Evolutionary conservation across 2,113 vertebrate genomes (phyloP), one percentile per base, ranked within the genome.

Genomic region (Crotalus tigris): DNA sequence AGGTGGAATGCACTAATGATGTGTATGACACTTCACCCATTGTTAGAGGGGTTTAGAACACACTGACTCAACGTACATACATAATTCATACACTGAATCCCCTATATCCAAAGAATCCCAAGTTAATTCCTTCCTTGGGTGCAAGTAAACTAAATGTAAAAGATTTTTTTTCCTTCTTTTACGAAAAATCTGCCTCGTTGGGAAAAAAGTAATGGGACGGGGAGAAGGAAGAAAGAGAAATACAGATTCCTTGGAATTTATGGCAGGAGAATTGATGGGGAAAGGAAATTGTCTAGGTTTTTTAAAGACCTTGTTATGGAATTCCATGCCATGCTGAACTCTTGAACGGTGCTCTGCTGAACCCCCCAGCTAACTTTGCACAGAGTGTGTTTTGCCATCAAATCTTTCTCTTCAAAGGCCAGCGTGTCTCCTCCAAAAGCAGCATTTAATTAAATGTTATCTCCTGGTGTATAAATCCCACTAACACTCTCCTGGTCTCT

Each of bases 401-500:
- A 24, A 86, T 59, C 85, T 13, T 51, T 4, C 51, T 53, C 64
- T 61, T 85, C 44, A 58, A 55, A 39, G 90, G 54, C 39, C 23
- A 10, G 58, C 1, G 8, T 9, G 24, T 61, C 59, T 11, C 59
- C 29, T 53, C 75, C 53, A 19, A 57, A 6, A n/a, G 29, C 53
- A 55, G 44, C 12, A 46, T 17, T n/a, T 81, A 33, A 81, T 57
- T n/a, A 89, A 87, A 57, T 26, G 2, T 17, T 12, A 46, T n/a
- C 8, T 17, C 15, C 26, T 15, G n/a, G 54, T 51, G n/a, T 49
- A 26, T 11, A 1, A 23, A 26, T 39, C 90, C 88, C 92, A 57
- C 2, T 11, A 49, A 1, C 12, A 39, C 1, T 10, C 11, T 2
- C 23, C 0, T 7, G 3, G 53, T 19, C n/a, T n/a, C 64, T 49